Conservation (phyloP, 2,113 vertebrate genomes). For the Aspiorhynchus laticeps region DNA sequence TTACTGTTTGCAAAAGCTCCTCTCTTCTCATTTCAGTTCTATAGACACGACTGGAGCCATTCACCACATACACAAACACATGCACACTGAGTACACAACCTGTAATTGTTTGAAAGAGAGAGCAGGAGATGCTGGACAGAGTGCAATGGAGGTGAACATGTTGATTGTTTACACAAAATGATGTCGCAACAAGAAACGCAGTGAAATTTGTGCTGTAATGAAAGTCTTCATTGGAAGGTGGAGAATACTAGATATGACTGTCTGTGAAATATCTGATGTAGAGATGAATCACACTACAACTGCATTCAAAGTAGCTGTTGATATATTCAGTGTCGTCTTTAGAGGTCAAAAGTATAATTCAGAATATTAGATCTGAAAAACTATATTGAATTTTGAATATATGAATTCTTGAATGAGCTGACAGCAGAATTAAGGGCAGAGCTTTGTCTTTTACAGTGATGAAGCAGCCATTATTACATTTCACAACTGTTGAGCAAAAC, state of each 20-base stretch:
- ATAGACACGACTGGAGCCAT: not conserved
- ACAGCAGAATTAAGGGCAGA: not conserved
- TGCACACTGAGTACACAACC: not conserved
- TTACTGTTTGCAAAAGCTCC: not conserved
- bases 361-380: not conserved
- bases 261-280: not conserved
- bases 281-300: not conserved
- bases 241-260: not conserved
- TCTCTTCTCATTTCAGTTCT: conserved; percentile 18
- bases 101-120: conserved; percentile 13
- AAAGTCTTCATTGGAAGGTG: not conserved
- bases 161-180: conserved; percentile 7
- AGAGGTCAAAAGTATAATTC: conserved; percentile 6
- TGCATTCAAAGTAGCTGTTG: not conserved
- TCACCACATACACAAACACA: not conserved
- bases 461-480: not conserved
- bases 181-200: not conserved
- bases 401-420: not conserved
- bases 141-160: not conserved
- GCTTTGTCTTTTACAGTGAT: not conserved
- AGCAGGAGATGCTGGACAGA: not conserved
- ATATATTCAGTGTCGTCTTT: not conserved
- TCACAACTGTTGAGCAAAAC: not conserved
- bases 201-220: not conserved
- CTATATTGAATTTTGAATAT: not conserved